Base-by-base conservation (phyloP, 2,888 invertebrate species). In the Torymus aiolomorphi region DNA sequence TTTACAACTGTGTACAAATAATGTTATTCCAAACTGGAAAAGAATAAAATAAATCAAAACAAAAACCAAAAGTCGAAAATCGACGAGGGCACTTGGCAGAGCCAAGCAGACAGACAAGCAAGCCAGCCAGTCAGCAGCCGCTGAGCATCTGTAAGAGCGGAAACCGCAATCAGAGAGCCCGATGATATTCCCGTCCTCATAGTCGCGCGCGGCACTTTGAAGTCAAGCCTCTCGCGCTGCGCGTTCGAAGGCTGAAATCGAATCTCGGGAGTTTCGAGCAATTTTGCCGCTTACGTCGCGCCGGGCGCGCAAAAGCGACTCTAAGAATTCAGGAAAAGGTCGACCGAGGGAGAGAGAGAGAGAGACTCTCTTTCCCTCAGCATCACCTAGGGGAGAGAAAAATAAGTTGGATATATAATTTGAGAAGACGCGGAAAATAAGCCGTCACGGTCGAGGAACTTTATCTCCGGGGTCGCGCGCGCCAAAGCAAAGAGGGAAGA, bases 321-420 rank as follows among this genome's bases (percentile, higher is more conserved):
- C 77, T 77, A 77, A 76, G 80, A 80, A 78, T 78, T 66, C 42
- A 51, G 70, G 85, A 85, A 85, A 78, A 73, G 84, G 84, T 84
- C 83, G 83, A 76, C 79, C 75, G 61, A 74, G 62, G 31, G 16
- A 56, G 52, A 71, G 13, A 20, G 51, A 20, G 20, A 20, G 54
- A 54, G 24, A 49, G 82, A 83, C 81, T 81, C 79, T 79, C 79
- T 31, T 31, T 31, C 31, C 31, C 31, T 31, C 77, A 72, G 5
- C 66, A 63, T 74, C 56, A 54, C 49, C 2, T 54, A 80, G 61
- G 65, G 59, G 76, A 83, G 80, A 80, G 82, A 84, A 86, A 84
- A 86, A 86, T 85, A 86, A 87, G 84, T 86, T 86, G 84, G 84
- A 86, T 85, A 84, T 86, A 86, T 86, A 85, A 87, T 86, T 87